Base-by-base conservation (phyloP, 2,888 invertebrate genomes). In the Autographa pulchrina region DNA sequence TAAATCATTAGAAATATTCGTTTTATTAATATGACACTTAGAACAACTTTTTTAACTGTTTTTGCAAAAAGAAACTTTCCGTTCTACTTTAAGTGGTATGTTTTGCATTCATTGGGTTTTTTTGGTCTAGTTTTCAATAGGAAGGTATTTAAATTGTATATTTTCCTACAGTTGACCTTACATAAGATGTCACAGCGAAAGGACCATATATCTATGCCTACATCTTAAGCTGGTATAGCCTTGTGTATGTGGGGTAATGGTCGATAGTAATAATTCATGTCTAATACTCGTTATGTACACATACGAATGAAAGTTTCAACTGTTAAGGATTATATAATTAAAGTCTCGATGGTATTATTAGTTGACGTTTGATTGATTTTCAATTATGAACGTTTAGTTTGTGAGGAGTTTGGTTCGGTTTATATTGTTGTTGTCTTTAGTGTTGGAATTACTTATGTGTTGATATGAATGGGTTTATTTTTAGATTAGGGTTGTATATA, bases 241-340 rank as follows among this genome's bases (percentile, higher is more conserved):
- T 86, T 86, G 86, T 64, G n/a, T 74, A 80, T 80, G 81, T 85
- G 78, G 82, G 74, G 74, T 84, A 84, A 84, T 84, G 77, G 80
- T 75, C 68, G 62, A 59, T 60, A 65, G 81, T 64, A 68, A 71
- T 68, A 58, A 62, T 58, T 70, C 78, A 81, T 81, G 43, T 77
- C 62, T 58, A 60, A 63, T 61, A 78, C 65, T 38, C 61, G 61
- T 60, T 67, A 62, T 68, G 25, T 59, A 68, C 48, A 58, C 31
- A 77, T 69, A 67, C 60, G 13, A 71, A 52, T 65, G 35, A 43
- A 80, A 71, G 20, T 62, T 61, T 18, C 31, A 0, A 4, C n/a
- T 68, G 13, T 62, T 9, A 65, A 60, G 52, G 3, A 43, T n/a
- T 48, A 18, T 20, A 48, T 8, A 20, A 31, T 54, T 16, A 38